Evolutionary conservation across 1,140 invertebrate genomes (phyloP).

Genomic region (Scaptomyza pallida): DNA sequence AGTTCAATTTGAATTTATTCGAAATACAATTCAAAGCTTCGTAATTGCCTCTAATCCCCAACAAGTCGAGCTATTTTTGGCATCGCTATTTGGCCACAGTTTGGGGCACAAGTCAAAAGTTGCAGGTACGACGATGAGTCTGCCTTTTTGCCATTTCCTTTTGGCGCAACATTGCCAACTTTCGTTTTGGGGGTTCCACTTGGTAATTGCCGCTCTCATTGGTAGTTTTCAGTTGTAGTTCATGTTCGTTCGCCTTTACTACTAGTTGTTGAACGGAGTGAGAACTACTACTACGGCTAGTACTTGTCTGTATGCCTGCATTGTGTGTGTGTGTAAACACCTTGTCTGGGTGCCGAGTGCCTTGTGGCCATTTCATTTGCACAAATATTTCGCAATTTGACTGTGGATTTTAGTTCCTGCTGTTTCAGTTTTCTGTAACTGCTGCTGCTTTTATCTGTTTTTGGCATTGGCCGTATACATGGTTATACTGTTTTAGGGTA

Average conservation of each 20-base stretch:
- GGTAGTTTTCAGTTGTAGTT: conserved; percentile 42
- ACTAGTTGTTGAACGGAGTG: not conserved
- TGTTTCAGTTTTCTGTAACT: not conserved
- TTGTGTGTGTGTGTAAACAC: conserved; percentile 48
- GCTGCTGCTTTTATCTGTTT: conserved; percentile 9
- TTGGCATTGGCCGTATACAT: conserved; percentile 31
- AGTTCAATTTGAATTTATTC: too few relatives aligned
- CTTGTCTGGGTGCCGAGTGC: conserved; percentile 48
- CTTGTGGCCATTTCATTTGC: conserved; percentile 56
- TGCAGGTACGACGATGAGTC: conserved; percentile 10
- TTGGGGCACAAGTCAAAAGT: not conserved
- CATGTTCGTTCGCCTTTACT: conserved; percentile 13
- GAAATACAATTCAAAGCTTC: too few relatives aligned
- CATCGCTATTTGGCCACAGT: not conserved
- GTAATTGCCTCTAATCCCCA: too few relatives aligned
- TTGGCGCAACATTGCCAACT: conserved; percentile 47
- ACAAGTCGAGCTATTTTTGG: not conserved
- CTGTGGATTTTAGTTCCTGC: conserved; percentile 16
- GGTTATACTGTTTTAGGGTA: conserved; percentile 31
- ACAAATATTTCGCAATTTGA: conserved; percentile 61
- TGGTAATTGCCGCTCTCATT: conserved; percentile 54
- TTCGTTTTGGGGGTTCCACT: conserved; percentile 50
- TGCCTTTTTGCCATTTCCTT: not conserved
- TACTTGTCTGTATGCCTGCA: conserved; percentile 13
- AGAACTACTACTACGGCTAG: not conserved